phyloP scores from a whole-genome alignment of 2,113 vertebrate genomes.

The Harpagus bidentatus region DNA sequence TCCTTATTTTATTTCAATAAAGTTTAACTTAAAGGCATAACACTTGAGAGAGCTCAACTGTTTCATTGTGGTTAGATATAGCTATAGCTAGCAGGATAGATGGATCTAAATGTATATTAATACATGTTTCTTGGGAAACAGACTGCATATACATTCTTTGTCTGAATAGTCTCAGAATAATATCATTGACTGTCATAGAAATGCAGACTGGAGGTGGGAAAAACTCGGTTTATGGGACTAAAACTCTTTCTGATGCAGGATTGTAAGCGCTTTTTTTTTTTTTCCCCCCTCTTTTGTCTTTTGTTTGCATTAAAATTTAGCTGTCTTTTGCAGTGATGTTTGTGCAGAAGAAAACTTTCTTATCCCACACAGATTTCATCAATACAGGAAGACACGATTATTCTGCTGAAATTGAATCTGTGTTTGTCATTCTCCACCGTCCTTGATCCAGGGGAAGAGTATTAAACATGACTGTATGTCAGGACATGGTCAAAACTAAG shows the following conservation, averaged over 20 bases:
- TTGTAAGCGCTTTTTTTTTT: background rate
- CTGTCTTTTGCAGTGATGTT: background rate
- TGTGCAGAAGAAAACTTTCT: background rate
- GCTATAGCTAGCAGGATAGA: conserved; percentile 12
- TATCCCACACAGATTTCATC: background rate
- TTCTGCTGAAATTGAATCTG: conserved; percentile 19
- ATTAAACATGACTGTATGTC: background rate
- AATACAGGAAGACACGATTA: background rate
- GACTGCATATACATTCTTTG: background rate
- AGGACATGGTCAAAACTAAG: background rate
- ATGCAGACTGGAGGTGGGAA: background rate
- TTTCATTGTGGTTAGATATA: conserved; percentile 16
- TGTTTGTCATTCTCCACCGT: background rate
- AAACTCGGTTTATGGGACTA: background rate
- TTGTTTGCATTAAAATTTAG: background rate
- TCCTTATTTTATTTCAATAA: conserved; percentile 71
- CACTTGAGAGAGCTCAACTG: conserved; percentile 38
- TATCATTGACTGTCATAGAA: background rate
- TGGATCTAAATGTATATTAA: conserved; percentile 17
- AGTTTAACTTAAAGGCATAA: conserved; percentile 78
- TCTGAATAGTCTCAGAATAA: background rate
- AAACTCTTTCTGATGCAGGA: background rate
- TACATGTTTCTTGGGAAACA: background rate
- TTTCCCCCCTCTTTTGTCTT: background rate
- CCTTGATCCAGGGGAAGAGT: background rate